These are phyloP conservation scores for Myiozetetes cayanensis DNA, from an alignment of 2,113 vertebrate genomes.

Conservation along the genomic window DNA sequence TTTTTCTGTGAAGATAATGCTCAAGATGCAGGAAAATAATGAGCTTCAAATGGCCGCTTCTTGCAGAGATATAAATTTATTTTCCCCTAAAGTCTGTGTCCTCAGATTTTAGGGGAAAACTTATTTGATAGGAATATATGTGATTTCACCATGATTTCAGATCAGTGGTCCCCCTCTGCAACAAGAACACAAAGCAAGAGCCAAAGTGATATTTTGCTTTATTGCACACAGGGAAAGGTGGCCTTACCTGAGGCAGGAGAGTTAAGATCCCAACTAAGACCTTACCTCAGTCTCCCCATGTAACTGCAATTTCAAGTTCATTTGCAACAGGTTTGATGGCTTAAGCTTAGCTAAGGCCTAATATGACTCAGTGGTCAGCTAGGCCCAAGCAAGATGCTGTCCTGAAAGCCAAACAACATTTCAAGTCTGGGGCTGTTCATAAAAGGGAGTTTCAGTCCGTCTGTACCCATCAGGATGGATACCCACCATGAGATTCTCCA, in stretches of 20 bases:
- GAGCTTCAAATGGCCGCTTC: neutral
- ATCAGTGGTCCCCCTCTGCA: neutral
- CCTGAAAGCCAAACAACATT: neutral
- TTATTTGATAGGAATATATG: neutral
- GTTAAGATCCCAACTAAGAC: accelerated
- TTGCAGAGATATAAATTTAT: neutral
- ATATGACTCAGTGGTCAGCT: no score
- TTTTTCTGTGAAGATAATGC: neutral
- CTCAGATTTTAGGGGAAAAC: neutral
- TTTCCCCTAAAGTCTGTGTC: neutral
- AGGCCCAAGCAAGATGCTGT: neutral
- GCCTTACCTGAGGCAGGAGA: neutral
- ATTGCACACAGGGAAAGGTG: accelerated
- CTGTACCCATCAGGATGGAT: neutral
- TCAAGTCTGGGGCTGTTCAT: neutral
- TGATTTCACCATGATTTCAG: neutral
- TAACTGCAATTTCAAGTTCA: neutral
- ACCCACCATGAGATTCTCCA: neutral
- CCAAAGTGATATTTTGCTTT: neutral
- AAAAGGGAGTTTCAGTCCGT: neutral
- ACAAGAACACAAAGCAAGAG: neutral
- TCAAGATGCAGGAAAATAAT: neutral
- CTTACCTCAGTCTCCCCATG: neutral
- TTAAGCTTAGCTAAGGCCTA: neutral
- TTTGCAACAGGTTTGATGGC: neutral